Evolutionary conservation across 2,888 invertebrate species (phyloP).

Genomic region (Mesorhabditis sp.): DNA sequence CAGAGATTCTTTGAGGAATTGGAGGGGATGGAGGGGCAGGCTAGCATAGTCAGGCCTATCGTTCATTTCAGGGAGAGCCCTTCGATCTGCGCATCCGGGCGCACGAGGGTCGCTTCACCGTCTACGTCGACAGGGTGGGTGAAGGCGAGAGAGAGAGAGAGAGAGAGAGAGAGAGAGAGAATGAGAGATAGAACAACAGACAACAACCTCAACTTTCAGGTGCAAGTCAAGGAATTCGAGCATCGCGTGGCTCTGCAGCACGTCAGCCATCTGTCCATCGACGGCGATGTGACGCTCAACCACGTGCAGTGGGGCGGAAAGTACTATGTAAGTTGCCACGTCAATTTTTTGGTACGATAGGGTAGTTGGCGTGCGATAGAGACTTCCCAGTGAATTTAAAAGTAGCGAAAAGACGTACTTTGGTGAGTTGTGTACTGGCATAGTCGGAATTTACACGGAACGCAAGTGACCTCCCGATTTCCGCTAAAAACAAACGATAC

Average conservation of each 20-base stretch:
- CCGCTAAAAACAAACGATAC: too few species aligned
- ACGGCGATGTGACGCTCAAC: slow-evolving; percentile 43
- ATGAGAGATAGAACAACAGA: slow-evolving; percentile 4
- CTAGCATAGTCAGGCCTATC: neutral
- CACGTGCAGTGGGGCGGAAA: slow-evolving; percentile 50
- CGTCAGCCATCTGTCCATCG: slow-evolving; percentile 47
- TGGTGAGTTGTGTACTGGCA: too few species aligned
- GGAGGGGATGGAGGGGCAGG: too few species aligned
- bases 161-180: slow-evolving; percentile 8
- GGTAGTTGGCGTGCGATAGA: neutral
- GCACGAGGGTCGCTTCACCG: slow-evolving; percentile 45
- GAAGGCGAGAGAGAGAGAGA: neutral
- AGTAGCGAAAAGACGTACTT: too few species aligned
- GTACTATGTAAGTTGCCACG: slow-evolving; percentile 36
- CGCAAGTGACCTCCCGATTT: too few species aligned
- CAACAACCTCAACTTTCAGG: slow-evolving; percentile 22
- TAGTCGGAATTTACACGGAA: too few species aligned
- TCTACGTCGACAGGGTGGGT: slow-evolving; percentile 34
- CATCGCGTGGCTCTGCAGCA: slow-evolving; percentile 44
- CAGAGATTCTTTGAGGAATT: too few species aligned
- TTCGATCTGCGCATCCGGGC: slow-evolving; percentile 52
- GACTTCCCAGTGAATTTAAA: too few species aligned
- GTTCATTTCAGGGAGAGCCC: slow-evolving; percentile 27
- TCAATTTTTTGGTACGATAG: neutral
- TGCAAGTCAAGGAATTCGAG: slow-evolving; percentile 44